Conservation (phyloP, 2,797 vertebrate species). For the Siniperca scherzeri region DNA sequence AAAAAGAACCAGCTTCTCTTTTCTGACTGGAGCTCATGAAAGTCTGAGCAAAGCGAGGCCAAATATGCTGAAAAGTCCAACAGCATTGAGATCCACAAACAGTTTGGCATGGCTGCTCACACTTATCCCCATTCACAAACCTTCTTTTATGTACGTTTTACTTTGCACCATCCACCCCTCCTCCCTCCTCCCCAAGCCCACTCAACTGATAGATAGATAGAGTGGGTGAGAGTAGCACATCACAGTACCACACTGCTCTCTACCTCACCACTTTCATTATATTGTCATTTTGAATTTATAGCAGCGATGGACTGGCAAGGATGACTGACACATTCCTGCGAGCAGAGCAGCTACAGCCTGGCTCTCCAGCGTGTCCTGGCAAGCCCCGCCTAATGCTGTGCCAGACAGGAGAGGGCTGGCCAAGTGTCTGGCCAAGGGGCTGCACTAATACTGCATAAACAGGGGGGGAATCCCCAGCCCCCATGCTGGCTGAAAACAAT, state of each 20-base stretch:
- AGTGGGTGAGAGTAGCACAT: constrained; percentile 72
- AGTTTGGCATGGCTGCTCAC: constrained; percentile 74
- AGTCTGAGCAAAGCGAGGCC: constrained; percentile 79
- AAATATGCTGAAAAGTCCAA: constrained; percentile 84
- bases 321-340: constrained; percentile 84
- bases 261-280: constrained; percentile 81
- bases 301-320: constrained; percentile 79
- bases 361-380: constrained; percentile 84
- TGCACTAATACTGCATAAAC: constrained; percentile 79
- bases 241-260: constrained; percentile 72
- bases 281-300: constrained; percentile 86
- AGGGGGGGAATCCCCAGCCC: constrained; percentile 72
- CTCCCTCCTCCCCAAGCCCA: constrained; percentile 32
- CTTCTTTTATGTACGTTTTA: constrained; percentile 80
- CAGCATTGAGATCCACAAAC: constrained; percentile 79
- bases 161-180: constrained; percentile 60
- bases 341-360: constrained; percentile 76
- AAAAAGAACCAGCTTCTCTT: constrained; percentile 52
- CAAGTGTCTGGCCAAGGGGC: constrained; percentile 84
- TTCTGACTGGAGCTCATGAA: constrained; percentile 59
- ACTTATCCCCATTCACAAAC: constrained; percentile 85
- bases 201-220: constrained; percentile 63
- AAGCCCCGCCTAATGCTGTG: constrained; percentile 67
- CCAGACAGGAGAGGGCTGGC: constrained; percentile 81
- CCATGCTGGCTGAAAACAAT: constrained; percentile 74